Evolutionary conservation across 2,113 vertebrate genomes (phyloP).

Genomic region (Aegotheles bennettii): DNA sequence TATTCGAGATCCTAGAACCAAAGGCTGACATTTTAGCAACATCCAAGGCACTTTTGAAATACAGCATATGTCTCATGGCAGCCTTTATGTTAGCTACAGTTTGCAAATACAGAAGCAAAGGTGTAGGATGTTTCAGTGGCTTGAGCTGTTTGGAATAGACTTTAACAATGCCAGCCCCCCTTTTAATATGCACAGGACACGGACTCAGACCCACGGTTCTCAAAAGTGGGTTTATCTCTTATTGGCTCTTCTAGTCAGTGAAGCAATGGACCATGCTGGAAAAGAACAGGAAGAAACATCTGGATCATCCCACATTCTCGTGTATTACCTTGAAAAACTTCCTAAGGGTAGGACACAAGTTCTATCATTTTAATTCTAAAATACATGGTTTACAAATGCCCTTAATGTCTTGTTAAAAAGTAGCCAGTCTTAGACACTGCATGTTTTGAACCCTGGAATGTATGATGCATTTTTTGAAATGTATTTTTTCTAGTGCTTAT

Average conservation of each 20-base stretch:
- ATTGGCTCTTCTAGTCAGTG: neutral
- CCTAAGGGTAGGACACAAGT: neutral
- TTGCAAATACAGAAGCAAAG: neutral
- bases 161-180: neutral
- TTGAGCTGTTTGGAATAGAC: neutral
- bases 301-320: neutral
- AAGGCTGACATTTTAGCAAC: neutral
- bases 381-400: neutral
- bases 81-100: neutral
- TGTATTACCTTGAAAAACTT: neutral
- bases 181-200: neutral
- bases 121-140: neutral
- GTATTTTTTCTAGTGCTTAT: neutral
- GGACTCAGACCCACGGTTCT: neutral
- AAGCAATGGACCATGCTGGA: neutral
- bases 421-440: neutral
- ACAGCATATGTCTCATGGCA: neutral
- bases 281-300: neutral
- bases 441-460: neutral
- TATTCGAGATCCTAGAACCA: neutral
- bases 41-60: neutral
- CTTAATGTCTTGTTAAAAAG: neutral
- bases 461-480: neutral
- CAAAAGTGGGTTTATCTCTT: neutral
- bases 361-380: neutral